Evolutionary conservation across 2,888 invertebrate species (phyloP), one percentile per base, ranked within the genome.

Genomic region (Latrodectus hesperus): DNA sequence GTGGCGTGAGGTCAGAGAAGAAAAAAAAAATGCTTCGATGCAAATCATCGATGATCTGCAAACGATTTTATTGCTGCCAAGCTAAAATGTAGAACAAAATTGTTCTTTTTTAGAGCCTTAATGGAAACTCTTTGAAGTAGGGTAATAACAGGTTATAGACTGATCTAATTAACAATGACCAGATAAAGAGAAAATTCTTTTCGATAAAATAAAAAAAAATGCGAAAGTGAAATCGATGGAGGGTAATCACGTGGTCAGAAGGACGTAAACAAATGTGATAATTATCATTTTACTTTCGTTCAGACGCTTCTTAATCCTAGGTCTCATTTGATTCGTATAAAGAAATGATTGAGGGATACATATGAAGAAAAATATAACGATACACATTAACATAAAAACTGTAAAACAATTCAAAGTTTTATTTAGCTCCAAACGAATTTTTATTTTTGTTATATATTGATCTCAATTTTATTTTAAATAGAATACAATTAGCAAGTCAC

Each of bases 161-260:
- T 76, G 85, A 79, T 86, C 80, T 80, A 86, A 86, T 86, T 86
- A 86, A 64, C 74, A 86, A 79, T 79, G 75, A 75, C 67, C 52
- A 76, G 73, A 73, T 53, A 73, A 73, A 12, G 26, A 55, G 53
- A 52, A 73, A 73, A 73, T 73, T 73, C 52, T 38, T 38, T 38
- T 60, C 60, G 73, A 53, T 8, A 17, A 26, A 73, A 73, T 53
- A 60, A 60, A 52, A 60, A 55, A 1, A 55, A 60, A n/a, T 60
- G 12, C 10, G 60, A 12, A 60, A 60, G 60, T 16, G 14, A 6
- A n/a, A 60, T 60, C 12, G 12, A 12, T 16, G n/a, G 12, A 60
- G n/a, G 12, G 60, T 60, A 60, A 6, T 73, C 78, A 78, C 67
- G 53, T 55, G 84, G 51, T 26, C 11, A 5, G 49, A 22, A 38